Evolutionary conservation across 23 tunicate species (phyloP), one percentile per base, ranked within the genome.

Genomic region (Diplosoma virens): DNA sequence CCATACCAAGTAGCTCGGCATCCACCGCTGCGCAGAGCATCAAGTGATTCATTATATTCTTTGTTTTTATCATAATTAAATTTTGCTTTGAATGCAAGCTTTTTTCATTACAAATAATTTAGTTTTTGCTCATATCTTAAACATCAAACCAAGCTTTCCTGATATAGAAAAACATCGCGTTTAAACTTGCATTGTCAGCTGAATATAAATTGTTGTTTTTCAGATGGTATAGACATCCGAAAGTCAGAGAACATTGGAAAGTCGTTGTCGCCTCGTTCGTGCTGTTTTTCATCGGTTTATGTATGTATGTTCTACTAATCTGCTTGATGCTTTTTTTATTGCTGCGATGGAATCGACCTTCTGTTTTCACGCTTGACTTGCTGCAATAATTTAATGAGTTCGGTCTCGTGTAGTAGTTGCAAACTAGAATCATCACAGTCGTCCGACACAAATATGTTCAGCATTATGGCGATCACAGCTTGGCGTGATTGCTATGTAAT

Each of bases 161-260:
- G 50, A 41, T 7, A 41, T 7, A 41, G 9, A 7, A 14, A 41
- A 41, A 41, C 50, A 7, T 5, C 20, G 64, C 25, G 16, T 56
- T n/a, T 20, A 5, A n/a, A 14, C 18, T 5, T 56, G 25, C 64
- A 41, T 41, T 41, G 50, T 7, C 50, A 7, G 50, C 50, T 9
- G 9, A 14, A 14, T 41, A 41, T 7, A 7, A 7, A 25, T 46
- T 47, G 47, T 61, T 22, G 17, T 29, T 63, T 75, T 65, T 14
- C 63, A 92, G 97, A 37, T 92, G 97, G 97, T 92, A 92, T 47
- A 61, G 66, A 59, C 97, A 92, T 75, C 97, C 97, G 64, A 92
- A 92, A 85, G 97, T 92, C 27, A 74, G 92, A 28, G 97, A 92
- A 69, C 92, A 92, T 45, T 92, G 97, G 97, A 92, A 92, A 75